phyloP scores from a whole-genome alignment of 2,113 vertebrate genomes.

The Indicator maculatus region DNA sequence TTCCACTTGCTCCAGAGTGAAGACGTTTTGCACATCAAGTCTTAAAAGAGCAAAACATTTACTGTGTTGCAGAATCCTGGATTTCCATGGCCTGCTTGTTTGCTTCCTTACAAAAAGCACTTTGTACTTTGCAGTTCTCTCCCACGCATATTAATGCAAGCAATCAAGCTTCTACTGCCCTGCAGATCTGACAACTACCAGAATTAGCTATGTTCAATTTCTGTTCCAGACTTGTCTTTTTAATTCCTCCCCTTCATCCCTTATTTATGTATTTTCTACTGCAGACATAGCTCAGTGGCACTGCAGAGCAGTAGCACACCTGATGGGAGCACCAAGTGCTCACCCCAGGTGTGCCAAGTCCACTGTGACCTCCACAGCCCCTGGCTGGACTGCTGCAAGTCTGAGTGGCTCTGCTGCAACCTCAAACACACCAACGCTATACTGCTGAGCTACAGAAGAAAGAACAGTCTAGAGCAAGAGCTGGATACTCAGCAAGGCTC shows the following conservation, averaged over 20 bases:
- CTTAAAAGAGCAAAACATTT: background rate
- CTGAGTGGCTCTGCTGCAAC: background rate
- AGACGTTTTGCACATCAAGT: background rate
- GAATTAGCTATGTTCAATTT: background rate
- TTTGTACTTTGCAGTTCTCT: background rate
- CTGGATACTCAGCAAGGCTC: background rate
- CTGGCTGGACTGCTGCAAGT: background rate
- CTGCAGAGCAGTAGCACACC: background rate
- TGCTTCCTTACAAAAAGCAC: background rate
- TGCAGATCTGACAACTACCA: background rate
- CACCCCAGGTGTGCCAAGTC: fast-evolving
- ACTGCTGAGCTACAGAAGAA: background rate
- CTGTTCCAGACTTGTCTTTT: background rate
- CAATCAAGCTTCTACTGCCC: background rate
- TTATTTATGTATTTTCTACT: background rate
- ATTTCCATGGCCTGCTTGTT: background rate
- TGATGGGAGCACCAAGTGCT: fast-evolving
- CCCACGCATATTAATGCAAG: background rate
- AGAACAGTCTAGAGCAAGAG: background rate
- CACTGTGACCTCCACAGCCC: background rate
- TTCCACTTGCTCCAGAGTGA: background rate
- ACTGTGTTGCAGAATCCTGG: background rate
- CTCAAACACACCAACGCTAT: background rate
- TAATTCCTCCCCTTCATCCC: background rate
- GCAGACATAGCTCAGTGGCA: background rate